Conservation (phyloP, 1,140 invertebrate species). For the Tenebrio molitor region DNA sequence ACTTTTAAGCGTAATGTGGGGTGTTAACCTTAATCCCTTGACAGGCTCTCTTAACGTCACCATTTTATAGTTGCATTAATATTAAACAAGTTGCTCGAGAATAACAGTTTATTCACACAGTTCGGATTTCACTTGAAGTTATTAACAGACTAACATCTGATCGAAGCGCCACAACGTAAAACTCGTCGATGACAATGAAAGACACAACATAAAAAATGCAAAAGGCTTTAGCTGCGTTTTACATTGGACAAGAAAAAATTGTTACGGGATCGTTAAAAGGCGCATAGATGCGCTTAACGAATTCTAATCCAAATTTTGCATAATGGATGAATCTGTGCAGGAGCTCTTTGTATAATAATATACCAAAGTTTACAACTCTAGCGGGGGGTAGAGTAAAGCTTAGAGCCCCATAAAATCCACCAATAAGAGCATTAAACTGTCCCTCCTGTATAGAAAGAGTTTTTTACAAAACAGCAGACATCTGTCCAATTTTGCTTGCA, state of each 20-base stretch:
- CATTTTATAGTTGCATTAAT: slow-evolving; percentile 41
- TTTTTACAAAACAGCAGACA: slow-evolving; percentile 43
- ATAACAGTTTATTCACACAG: slow-evolving; percentile 2
- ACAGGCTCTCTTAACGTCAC: slow-evolving; percentile 17
- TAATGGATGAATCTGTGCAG: slow-evolving; percentile 28
- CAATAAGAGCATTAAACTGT: slow-evolving; percentile 38
- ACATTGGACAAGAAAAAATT: no score
- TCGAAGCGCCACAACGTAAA: no score
- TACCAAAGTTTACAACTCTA: slow-evolving; percentile 32
- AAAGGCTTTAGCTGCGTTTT: no score
- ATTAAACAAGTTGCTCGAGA: slow-evolving; percentile 42
- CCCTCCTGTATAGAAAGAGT: slow-evolving; percentile 42
- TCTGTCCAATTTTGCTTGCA: slow-evolving; percentile 44
- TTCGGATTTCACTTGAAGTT: no score
- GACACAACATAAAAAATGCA: no score
- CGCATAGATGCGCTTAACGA: not conserved
- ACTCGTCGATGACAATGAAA: no score
- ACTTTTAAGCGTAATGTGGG: slow-evolving; percentile 48
- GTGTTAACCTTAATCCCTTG: slow-evolving; percentile 43
- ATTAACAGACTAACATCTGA: no score
- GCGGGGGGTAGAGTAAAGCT: slow-evolving; percentile 37
- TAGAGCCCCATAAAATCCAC: slow-evolving; percentile 44
- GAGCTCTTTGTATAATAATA: slow-evolving; percentile 38
- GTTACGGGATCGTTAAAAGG: not conserved
- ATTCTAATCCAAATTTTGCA: slow-evolving; percentile 39